phyloP scores from a whole-genome alignment of 1,140 invertebrate genomes.

The Lasioglossum albipes region DNA sequence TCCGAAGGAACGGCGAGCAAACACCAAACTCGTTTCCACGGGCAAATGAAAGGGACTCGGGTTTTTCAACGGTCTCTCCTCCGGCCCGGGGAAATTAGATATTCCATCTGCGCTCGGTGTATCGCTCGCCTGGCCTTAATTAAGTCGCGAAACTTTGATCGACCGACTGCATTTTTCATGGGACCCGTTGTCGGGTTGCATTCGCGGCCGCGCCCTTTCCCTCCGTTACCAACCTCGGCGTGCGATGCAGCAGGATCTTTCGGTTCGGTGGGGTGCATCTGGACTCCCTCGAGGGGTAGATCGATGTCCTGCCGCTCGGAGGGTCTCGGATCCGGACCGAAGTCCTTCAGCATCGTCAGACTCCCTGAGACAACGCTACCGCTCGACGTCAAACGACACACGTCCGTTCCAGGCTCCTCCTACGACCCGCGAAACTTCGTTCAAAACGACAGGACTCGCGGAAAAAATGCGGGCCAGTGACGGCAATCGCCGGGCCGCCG shows the following conservation, averaged over 20 bases:
- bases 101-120: neutral
- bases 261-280: constrained; percentile 14
- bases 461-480: too few species aligned
- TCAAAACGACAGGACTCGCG: constrained; percentile 2
- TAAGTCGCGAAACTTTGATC: constrained; percentile 1
- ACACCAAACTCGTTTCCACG: constrained; percentile 12
- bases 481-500: too few species aligned
- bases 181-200: neutral
- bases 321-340: neutral
- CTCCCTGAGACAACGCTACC: constrained; percentile 14
- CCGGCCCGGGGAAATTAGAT: neutral
- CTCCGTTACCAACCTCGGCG: constrained; percentile 11
- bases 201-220: neutral
- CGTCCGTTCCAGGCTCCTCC: neutral
- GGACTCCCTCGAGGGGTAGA: neutral
- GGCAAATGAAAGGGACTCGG: constrained; percentile 2
- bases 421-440: constrained; percentile 22
- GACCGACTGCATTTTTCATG: neutral
- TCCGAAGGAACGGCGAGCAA: constrained; percentile 15
- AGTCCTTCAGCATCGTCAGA: constrained; percentile 34
- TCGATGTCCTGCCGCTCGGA: constrained; percentile 7
- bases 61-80: neutral
- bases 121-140: constrained; percentile 4
- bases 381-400: neutral
- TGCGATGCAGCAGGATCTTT: neutral